These are phyloP conservation scores for Sebastes steindachneri DNA, from an alignment of 2,797 vertebrate species.

Conservation along the genomic window DNA sequence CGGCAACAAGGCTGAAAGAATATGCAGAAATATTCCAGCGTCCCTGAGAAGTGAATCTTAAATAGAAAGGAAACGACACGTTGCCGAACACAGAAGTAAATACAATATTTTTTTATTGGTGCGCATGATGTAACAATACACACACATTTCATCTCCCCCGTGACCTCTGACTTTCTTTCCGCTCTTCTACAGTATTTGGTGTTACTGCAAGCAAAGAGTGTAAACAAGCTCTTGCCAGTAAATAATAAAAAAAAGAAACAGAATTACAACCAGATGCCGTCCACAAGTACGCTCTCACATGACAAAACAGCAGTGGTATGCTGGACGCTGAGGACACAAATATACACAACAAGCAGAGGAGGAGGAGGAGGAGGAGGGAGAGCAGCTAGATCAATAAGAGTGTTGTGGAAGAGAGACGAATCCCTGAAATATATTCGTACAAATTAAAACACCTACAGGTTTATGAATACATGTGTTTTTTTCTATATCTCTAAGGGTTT, in stretches of 20 bases:
- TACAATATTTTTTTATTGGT: background rate
- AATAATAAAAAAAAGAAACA: background rate
- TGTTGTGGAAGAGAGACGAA: background rate
- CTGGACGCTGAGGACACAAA: background rate
- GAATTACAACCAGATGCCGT: constrained; percentile 59
- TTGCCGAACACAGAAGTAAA: background rate
- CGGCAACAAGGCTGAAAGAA: constrained; percentile 14
- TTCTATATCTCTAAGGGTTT: constrained; percentile 85
- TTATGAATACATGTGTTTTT: background rate
- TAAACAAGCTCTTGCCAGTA: constrained; percentile 55
- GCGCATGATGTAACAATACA: constrained; percentile 14
- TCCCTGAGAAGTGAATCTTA: background rate
- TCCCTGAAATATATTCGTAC: background rate
- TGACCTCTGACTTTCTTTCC: background rate
- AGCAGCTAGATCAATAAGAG: background rate
- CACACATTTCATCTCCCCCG: background rate
- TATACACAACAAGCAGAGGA: background rate
- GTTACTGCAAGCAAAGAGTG: constrained; percentile 16
- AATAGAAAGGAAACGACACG: background rate
- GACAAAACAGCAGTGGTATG: constrained; percentile 8
- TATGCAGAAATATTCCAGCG: constrained; percentile 11
- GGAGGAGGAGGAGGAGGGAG: background rate
- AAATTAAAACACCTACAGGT: background rate
- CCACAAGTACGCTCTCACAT: background rate
- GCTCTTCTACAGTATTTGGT: constrained; percentile 6